phyloP scores from a whole-genome alignment of 2,888 invertebrate genomes.

The Axea sp. region DNA sequence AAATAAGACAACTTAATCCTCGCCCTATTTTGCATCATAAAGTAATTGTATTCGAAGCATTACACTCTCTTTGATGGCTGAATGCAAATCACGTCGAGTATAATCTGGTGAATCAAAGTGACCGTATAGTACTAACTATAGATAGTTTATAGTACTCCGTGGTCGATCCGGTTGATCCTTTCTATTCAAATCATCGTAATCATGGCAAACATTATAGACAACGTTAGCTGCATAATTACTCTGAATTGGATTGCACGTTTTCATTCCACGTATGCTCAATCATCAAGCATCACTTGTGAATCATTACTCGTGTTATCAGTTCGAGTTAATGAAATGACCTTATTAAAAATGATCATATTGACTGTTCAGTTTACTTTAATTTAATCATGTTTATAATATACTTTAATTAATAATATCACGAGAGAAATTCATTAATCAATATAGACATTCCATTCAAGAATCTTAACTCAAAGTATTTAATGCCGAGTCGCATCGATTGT shows the following conservation, averaged over 20 bases:
- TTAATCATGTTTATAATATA: not conserved
- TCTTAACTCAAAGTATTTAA: constrained; percentile 28
- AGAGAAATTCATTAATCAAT: constrained; percentile 4
- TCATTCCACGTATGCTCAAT: not conserved
- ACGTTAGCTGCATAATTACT: constrained; percentile 39
- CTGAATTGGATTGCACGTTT: constrained; percentile 17
- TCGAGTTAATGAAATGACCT: too few species aligned
- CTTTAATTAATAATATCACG: not conserved
- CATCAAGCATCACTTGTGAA: not conserved
- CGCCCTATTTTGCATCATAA: too few species aligned
- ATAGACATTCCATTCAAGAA: constrained; percentile 3
- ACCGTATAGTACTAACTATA: constrained; percentile 25
- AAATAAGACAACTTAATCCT: too few species aligned
- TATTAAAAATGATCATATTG: too few species aligned
- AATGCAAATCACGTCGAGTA: constrained; percentile 20
- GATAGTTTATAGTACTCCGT: constrained; percentile 34
- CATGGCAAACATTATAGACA: constrained; percentile 17
- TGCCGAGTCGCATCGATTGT: constrained; percentile 14
- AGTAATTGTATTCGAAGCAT: constrained; percentile 20
- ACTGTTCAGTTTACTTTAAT: too few species aligned
- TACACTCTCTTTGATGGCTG: not conserved
- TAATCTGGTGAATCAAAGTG: constrained; percentile 23
- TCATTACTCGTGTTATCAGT: not conserved
- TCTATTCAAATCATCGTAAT: constrained; percentile 35
- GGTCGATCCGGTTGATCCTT: constrained; percentile 13